Conservation (phyloP, 2,797 vertebrate species). For the Scyliorhinus canicula region DNA sequence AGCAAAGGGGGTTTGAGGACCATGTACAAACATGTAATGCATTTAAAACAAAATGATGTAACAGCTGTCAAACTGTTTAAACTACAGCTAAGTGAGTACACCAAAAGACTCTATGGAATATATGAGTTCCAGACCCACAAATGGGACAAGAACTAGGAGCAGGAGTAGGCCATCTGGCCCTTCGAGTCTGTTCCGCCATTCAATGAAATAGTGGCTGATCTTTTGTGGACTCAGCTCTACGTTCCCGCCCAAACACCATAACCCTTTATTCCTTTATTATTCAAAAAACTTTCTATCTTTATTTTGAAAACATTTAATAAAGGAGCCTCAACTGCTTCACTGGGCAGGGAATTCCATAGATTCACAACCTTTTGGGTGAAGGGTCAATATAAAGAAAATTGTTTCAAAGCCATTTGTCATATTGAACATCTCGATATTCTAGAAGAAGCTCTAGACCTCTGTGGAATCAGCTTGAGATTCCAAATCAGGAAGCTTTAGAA, state of each 20-base stretch:
- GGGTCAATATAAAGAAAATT: constrained; percentile 8
- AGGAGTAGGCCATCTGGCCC: too few species aligned
- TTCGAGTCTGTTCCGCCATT: too few species aligned
- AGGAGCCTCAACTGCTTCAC: too few species aligned
- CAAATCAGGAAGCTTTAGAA: background rate
- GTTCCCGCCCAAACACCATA: too few species aligned
- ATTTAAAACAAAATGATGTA: background rate
- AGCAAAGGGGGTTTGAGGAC: background rate
- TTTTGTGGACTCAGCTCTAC: too few species aligned
- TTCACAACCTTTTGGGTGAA: too few species aligned
- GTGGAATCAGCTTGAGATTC: background rate
- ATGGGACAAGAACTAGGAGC: too few species aligned
- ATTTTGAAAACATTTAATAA: too few species aligned
- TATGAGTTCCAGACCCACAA: background rate
- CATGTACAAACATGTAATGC: background rate
- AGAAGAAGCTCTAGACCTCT: background rate
- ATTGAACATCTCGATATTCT: background rate
- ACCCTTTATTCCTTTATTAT: too few species aligned
- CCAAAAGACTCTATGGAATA: background rate
- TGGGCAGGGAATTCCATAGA: too few species aligned
- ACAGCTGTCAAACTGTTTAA: background rate
- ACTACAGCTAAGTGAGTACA: background rate
- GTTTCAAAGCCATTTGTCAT: background rate
- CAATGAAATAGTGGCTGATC: too few species aligned
- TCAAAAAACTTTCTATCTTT: too few species aligned